A percentile compares a stretch with the other conserved stretches of the same genome.
Evolutionary conservation across 92 coral and sea anemone genomes (phyloP).

Genomic region (Anthopleura xanthogrammica): DNA sequence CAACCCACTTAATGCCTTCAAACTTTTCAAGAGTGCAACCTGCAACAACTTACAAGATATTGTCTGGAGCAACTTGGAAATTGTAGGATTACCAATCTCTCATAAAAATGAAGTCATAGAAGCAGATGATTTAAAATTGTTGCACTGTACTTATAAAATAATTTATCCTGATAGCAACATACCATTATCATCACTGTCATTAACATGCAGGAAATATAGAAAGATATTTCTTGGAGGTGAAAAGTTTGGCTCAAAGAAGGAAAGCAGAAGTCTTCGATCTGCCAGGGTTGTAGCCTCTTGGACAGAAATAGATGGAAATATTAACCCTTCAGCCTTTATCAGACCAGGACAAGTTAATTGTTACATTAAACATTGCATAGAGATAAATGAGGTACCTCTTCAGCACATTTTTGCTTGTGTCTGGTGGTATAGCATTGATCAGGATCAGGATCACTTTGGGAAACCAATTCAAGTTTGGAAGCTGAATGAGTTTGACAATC

Average conservation of each 20-base stretch:
- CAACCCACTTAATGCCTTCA: conserved; percentile 6
- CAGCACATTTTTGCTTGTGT: conserved; percentile 38
- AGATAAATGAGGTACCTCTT: conserved; percentile 3
- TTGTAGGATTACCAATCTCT: conserved; percentile 13
- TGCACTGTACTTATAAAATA: not conserved
- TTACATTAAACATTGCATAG: conserved; percentile 22
- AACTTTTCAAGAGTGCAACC: conserved; percentile 11
- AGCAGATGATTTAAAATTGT: conserved; percentile 3
- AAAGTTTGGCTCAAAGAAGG: conserved; percentile 44
- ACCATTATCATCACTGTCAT: not conserved
- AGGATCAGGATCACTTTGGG: conserved; percentile 18
- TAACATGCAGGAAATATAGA: conserved; percentile 25
- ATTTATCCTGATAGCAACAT: not conserved
- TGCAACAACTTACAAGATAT: conserved; percentile 7
- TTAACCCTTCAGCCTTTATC: not conserved
- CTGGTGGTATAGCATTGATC: conserved; percentile 29
- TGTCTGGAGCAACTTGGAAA: not conserved
- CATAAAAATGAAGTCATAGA: not conserved
- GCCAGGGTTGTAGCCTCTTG: conserved; percentile 49
- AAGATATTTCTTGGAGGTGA: conserved; percentile 32
- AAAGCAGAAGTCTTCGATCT: conserved; percentile 27
- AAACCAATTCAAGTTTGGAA: conserved; percentile 41
- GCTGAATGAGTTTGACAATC: not conserved
- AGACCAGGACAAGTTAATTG: conserved; percentile 42
- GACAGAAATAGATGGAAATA: conserved; percentile 19